Evolutionary conservation across 2,113 vertebrate genomes (phyloP), one percentile per base, ranked within the genome.

Genomic region (Cephalopholis sonnerati): DNA sequence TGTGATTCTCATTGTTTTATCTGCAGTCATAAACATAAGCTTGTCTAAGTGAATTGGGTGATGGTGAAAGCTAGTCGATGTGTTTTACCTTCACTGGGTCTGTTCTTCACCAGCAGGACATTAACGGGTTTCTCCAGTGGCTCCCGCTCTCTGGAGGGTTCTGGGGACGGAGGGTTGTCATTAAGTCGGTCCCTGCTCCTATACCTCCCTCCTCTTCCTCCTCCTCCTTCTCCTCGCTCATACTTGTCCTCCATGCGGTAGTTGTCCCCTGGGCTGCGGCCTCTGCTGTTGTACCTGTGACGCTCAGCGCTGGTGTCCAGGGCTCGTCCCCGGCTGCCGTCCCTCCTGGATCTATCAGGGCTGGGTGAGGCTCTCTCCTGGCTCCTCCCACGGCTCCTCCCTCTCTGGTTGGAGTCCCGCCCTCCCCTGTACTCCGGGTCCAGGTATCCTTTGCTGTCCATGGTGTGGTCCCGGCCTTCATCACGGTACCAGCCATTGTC

Each of bases 41-140:
- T 36, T 7, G 1, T 36, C 32, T 36, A 5, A 36, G 32, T 36
- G 32, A 36, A 36, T 36, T 36, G 32, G 32, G 32, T 36, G 7
- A 36, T 7, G 7, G 1, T 36, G 32, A 7, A 36, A 36, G 32
- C 32, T 36, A 36, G 32, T 36, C 32, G 6, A 36, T 12, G 53
- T 32, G 18, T 68, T 36, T 58, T 86, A 97, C 98, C 97, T 96
- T 99, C 98, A 17, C 83, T 97, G 12, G 95, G 91, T 85, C 94
- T 95, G 94, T 92, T 96, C 93, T 99, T 99, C 51, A 95, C 96
- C 87, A 99, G 92, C 75, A 98, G 95, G 76, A 99, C 97, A 5
- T 95, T 96, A 65, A 97, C 87, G 0, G 97, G 98, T 68, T 95
- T 96, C 15, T 94, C 95, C 1, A 93, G 86, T 7, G 54, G 79